Evolutionary conservation across 2,113 vertebrate species (phyloP).

Genomic region (Tachysurus vachellii): DNA sequence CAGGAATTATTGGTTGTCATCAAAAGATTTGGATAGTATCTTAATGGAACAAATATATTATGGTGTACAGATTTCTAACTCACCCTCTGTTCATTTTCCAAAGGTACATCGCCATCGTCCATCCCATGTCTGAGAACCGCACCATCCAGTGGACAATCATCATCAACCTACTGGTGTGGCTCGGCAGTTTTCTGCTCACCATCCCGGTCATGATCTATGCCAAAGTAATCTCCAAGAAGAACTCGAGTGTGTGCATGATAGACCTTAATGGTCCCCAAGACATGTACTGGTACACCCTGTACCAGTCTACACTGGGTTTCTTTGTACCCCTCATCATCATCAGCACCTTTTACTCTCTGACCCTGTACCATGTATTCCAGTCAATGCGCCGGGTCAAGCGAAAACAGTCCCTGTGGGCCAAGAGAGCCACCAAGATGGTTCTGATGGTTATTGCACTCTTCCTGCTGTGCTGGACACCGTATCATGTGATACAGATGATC

Average conservation of each 20-base stretch:
- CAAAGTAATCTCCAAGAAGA: conserved; percentile 64
- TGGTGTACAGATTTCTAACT: not conserved
- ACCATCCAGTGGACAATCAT: conserved; percentile 77
- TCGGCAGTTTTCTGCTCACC: conserved; percentile 76
- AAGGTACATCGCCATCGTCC: conserved; percentile 79
- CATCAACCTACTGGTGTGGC: conserved; percentile 78
- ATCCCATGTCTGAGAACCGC: conserved; percentile 75
- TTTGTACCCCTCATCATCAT: conserved; percentile 79
- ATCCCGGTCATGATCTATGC: conserved; percentile 79
- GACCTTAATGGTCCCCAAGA: conserved; percentile 73
- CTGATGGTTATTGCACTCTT: conserved; percentile 79
- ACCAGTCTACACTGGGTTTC: conserved; percentile 78
- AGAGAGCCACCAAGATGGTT: conserved; percentile 77
- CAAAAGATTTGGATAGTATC: not conserved
- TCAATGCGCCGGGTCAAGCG: conserved; percentile 77
- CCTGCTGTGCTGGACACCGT: conserved; percentile 79
- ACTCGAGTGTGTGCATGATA: conserved; percentile 74
- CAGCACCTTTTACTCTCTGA: conserved; percentile 79
- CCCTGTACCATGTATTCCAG: conserved; percentile 81
- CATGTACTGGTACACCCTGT: conserved; percentile 83
- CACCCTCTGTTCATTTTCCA: conserved; percentile 30
- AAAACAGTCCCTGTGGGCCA: conserved; percentile 76
- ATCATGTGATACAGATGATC: conserved; percentile 80
- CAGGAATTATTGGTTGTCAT: not conserved
- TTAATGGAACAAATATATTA: not conserved